Evolutionary conservation across 2,888 invertebrate genomes (phyloP).

Genomic region (Melanophora roralis): DNA sequence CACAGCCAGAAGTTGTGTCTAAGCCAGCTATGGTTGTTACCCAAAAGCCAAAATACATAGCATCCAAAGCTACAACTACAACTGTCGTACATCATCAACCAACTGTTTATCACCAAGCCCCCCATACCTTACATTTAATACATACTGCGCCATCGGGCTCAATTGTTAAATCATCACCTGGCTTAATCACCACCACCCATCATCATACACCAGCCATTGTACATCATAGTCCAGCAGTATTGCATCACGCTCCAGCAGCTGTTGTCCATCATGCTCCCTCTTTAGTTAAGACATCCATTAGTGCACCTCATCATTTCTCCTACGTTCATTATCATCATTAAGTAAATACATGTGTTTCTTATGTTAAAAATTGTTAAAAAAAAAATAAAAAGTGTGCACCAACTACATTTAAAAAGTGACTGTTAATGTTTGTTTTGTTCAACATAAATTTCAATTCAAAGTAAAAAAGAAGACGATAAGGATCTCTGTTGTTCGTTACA

Average conservation of each 20-base stretch:
- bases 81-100: slow-evolving; percentile 69
- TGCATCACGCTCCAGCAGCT: slow-evolving; percentile 37
- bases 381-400: slow-evolving; percentile 9
- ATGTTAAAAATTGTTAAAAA: slow-evolving; percentile 34
- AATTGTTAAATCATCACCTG: slow-evolving; percentile 60
- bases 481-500: background rate
- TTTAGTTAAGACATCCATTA: slow-evolving; percentile 66
- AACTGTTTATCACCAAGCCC: slow-evolving; percentile 60
- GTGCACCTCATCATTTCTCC: slow-evolving; percentile 67
- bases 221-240: slow-evolving; percentile 46
- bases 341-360: slow-evolving; percentile 19
- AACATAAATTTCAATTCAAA: too few species aligned
- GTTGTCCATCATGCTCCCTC: slow-evolving; percentile 65
- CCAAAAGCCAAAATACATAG: slow-evolving; percentile 21
- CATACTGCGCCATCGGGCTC: slow-evolving; percentile 63
- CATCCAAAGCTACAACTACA: slow-evolving; percentile 57
- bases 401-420: background rate
- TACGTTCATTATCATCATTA: slow-evolving; percentile 67
- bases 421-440: background rate
- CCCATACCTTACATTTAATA: slow-evolving; percentile 61
- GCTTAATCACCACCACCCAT: slow-evolving; percentile 63
- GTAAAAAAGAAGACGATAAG: too few species aligned
- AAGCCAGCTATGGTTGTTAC: slow-evolving; percentile 49
- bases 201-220: slow-evolving; percentile 63
- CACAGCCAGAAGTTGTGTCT: background rate